Evolutionary conservation across 1,140 invertebrate species (phyloP).

Genomic region (Diachasmimorpha longicaudata): DNA sequence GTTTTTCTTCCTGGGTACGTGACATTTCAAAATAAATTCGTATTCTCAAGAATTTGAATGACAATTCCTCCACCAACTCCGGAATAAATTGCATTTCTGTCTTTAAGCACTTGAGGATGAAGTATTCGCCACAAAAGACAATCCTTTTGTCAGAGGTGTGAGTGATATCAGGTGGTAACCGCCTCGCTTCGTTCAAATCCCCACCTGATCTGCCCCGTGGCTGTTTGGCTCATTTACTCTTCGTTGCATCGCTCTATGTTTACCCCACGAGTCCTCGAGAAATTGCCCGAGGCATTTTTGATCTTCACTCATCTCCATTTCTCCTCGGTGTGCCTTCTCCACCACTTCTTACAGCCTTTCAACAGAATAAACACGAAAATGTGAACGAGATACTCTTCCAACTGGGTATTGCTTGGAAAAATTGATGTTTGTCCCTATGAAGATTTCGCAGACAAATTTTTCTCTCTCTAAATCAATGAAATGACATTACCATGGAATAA

Average conservation of each 20-base stretch:
- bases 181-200: background rate
- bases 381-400: background rate
- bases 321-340: background rate
- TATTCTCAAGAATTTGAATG: too few relatives aligned
- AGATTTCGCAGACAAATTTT: background rate
- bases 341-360: background rate
- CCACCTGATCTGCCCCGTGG: constrained; percentile 36
- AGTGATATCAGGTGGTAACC: background rate
- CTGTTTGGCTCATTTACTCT: constrained; percentile 49
- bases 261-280: constrained; percentile 4
- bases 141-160: background rate
- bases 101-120: background rate
- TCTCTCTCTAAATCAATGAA: background rate
- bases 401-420: background rate
- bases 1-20: too few relatives aligned
- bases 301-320: constrained; percentile 12
- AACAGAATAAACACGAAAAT: background rate
- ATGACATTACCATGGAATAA: background rate
- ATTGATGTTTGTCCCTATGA: background rate
- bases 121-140: background rate
- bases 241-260: background rate
- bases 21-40: too few relatives aligned
- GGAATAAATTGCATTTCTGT: too few relatives aligned
- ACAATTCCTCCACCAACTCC: too few relatives aligned
- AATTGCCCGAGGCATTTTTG: constrained; percentile 13